Conservation (phyloP, 2,888 invertebrate species). For the Mythimna albipuncta region DNA sequence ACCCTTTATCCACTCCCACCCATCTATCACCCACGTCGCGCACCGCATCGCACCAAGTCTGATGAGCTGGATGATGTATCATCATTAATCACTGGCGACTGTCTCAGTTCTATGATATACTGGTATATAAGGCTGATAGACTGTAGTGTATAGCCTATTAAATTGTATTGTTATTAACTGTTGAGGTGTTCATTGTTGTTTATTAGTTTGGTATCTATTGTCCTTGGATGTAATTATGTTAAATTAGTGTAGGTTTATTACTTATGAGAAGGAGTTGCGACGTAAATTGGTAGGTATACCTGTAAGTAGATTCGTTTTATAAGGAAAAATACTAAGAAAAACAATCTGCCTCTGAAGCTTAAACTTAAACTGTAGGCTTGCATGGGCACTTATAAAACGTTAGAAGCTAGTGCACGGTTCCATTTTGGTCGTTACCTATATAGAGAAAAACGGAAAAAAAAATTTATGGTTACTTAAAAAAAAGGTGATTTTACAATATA, state of each 20-base stretch:
- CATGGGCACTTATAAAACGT: too few species aligned
- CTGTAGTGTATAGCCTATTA: slow-evolving; percentile 10
- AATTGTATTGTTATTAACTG: slow-evolving; percentile 20
- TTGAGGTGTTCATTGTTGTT: slow-evolving; percentile 26
- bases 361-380: too few species aligned
- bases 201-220: slow-evolving; percentile 3
- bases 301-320: too few species aligned
- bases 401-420: too few species aligned
- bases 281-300: not conserved
- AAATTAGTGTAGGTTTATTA: not conserved
- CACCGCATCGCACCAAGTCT: slow-evolving; percentile 12
- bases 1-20: slow-evolving; percentile 18
- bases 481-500: too few species aligned
- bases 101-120: slow-evolving; percentile 31
- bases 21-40: slow-evolving; percentile 32
- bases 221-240: slow-evolving; percentile 1
- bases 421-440: too few species aligned
- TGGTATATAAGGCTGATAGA: slow-evolving; percentile 4
- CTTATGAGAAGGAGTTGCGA: not conserved
- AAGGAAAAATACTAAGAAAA: too few species aligned
- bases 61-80: slow-evolving; percentile 57
- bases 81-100: slow-evolving; percentile 53
- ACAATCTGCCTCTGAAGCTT: too few species aligned
- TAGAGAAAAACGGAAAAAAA: too few species aligned
- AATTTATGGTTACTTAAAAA: too few species aligned